Evolutionary conservation across 2,888 invertebrate species (phyloP).

Genomic region (Incurvaria masculella): DNA sequence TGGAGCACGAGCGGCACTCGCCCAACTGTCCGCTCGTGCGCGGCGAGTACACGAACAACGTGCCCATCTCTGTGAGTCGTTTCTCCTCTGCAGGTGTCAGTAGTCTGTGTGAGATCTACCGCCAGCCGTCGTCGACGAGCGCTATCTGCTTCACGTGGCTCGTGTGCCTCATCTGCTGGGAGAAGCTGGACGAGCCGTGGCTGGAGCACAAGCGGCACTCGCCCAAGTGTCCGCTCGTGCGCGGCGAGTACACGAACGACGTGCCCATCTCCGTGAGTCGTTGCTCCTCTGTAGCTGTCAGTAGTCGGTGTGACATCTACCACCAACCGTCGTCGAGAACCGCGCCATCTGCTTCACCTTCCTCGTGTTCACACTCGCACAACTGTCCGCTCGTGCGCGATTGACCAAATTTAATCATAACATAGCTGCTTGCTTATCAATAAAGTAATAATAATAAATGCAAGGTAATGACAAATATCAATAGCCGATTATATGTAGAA

Average conservation of each 20-base stretch:
- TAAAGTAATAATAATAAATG: too few species aligned
- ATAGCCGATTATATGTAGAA: too few species aligned
- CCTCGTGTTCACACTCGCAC: constrained; percentile 89
- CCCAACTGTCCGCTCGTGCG: constrained; percentile 92
- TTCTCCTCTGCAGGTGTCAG: too few species aligned
- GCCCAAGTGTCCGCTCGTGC: constrained; percentile 89
- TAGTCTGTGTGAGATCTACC: too few species aligned
- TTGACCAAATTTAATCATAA: too few species aligned
- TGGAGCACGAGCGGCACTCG: constrained; percentile 93
- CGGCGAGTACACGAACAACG: constrained; percentile 94
- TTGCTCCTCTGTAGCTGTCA: too few species aligned
- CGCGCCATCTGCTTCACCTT: constrained; percentile 97
- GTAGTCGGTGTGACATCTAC: too few species aligned
- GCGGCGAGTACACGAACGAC: constrained; percentile 93
- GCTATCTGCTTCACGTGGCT: constrained; percentile 96
- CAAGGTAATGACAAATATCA: too few species aligned
- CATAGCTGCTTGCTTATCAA: too few species aligned
- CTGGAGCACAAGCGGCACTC: constrained; percentile 95
- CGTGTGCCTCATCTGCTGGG: constrained; percentile 95
- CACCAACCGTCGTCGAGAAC: constrained; percentile 87
- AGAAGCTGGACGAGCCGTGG: constrained; percentile 96
- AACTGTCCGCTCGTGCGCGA: constrained; percentile 91
- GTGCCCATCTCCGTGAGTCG: constrained; percentile 74
- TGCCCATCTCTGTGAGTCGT: constrained; percentile 75
- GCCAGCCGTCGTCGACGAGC: constrained; percentile 85